A percentile compares a stretch with the other conserved stretches of the same genome.
These are phyloP conservation scores for Ormyrus nitidulus DNA, from an alignment of 2,888 invertebrate genomes.

Conservation along the genomic window DNA sequence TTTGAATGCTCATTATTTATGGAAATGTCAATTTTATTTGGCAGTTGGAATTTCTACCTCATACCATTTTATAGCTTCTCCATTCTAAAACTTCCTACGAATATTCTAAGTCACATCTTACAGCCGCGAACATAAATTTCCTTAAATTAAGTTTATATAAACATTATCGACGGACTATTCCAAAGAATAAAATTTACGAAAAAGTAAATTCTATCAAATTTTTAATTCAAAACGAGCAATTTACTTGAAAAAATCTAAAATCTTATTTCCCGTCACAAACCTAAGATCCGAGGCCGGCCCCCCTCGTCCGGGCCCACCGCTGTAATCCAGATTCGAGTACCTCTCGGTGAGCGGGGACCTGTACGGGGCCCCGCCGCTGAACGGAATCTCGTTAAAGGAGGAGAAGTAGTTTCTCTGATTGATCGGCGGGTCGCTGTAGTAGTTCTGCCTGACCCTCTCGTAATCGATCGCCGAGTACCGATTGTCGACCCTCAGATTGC, in stretches of 20 bases:
- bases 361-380: constrained; percentile 34
- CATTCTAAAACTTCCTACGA: no score
- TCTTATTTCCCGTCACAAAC: not conserved
- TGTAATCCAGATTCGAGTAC: constrained; percentile 37
- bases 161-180: no score
- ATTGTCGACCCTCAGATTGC: constrained; percentile 39
- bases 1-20: no score
- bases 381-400: constrained; percentile 41
- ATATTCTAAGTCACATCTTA: no score
- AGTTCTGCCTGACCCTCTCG: constrained; percentile 51
- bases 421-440: constrained; percentile 46
- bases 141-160: no score
- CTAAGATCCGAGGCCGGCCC: not conserved
- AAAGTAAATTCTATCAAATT: no score
- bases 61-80: no score
- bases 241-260: not conserved
- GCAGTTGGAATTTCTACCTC: not conserved
- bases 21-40: no score
- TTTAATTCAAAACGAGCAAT: no score
- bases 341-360: constrained; percentile 33
- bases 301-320: not conserved
- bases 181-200: no score
- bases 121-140: no score
- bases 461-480: constrained; percentile 49
- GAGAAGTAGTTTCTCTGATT: constrained; percentile 43